Conservation (phyloP, 2,113 vertebrate genomes). For the Nematolebias whitei region DNA sequence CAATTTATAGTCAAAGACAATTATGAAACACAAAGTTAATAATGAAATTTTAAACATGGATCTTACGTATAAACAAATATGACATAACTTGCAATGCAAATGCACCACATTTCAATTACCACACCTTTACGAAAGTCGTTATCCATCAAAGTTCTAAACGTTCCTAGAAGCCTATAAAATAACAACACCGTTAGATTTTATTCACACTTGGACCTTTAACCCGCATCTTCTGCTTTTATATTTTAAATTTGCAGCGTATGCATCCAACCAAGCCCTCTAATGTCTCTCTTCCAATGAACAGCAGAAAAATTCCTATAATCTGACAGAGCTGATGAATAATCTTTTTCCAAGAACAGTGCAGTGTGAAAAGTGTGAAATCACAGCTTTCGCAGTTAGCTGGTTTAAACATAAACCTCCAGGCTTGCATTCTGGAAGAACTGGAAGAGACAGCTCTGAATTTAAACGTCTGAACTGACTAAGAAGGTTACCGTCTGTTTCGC, state of each 20-base stretch:
- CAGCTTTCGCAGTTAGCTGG: conserved; percentile 38
- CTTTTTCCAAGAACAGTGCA: conserved; percentile 10
- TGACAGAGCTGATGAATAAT: conserved; percentile 12
- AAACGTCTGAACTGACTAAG: background rate
- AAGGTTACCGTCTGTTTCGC: conserved; percentile 2
- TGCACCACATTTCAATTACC: no score
- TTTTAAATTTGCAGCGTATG: background rate
- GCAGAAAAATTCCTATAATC: conserved; percentile 2
- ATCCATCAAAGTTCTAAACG: no score
- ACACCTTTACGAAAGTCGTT: background rate
- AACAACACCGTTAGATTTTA: background rate
- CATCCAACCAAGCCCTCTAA: background rate
- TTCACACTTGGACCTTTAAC: background rate
- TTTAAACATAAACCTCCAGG: conserved; percentile 55
- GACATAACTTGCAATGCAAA: no score
- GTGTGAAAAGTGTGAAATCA: conserved; percentile 39
- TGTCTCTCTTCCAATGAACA: conserved; percentile 3
- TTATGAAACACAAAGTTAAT: no score
- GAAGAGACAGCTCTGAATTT: conserved; percentile 1
- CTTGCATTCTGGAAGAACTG: background rate
- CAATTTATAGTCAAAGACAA: no score
- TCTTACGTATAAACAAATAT: no score
- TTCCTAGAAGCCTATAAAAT: background rate
- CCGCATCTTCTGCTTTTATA: background rate
- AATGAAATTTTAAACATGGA: no score